Conservation (phyloP, 2,888 invertebrate genomes). For the Thereva unica region DNA sequence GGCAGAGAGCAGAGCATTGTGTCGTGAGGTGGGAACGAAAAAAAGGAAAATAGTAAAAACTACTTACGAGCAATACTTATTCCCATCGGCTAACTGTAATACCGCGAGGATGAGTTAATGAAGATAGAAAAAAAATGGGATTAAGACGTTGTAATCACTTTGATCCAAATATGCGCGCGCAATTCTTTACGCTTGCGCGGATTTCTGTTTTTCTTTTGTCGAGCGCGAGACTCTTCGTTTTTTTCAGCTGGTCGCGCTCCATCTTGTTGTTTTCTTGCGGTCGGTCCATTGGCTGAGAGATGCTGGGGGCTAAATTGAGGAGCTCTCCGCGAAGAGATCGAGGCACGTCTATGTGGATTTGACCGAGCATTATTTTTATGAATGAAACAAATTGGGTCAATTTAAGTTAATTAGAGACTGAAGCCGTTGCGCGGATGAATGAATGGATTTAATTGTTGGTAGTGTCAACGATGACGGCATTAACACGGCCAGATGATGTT, state of each 20-base stretch:
- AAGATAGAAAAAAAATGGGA: not conserved
- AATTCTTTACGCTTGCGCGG: slow-evolving; percentile 2
- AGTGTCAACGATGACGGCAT: not conserved
- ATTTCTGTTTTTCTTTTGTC: slow-evolving; percentile 1
- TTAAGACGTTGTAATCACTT: not conserved
- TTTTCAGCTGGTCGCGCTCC: not conserved
- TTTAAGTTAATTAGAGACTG: slow-evolving; percentile 38
- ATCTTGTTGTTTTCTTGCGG: not conserved
- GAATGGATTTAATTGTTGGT: slow-evolving; percentile 38
- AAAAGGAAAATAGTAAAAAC: not conserved
- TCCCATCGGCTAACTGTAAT: not conserved
- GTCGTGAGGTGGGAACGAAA: too few relatives aligned
- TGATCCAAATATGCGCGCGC: slow-evolving; percentile 14
- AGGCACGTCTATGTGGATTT: slow-evolving; percentile 26
- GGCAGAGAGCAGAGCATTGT: too few relatives aligned
- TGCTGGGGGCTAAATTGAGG: slow-evolving; percentile 9
- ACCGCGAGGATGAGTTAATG: not conserved
- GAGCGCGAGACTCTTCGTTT: not conserved
- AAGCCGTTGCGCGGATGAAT: slow-evolving; percentile 34
- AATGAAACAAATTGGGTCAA: slow-evolving; percentile 41
- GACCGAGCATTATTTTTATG: slow-evolving; percentile 25
- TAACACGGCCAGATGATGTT: not conserved
- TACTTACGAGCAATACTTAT: not conserved
- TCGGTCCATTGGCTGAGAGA: slow-evolving; percentile 4
- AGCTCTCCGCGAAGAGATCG: slow-evolving; percentile 5